A percentile compares a stretch with the other conserved stretches of the same genome.
These are phyloP conservation scores for Zonitis immaculata DNA, from an alignment of 2,888 invertebrate genomes.

Conservation along the genomic window DNA sequence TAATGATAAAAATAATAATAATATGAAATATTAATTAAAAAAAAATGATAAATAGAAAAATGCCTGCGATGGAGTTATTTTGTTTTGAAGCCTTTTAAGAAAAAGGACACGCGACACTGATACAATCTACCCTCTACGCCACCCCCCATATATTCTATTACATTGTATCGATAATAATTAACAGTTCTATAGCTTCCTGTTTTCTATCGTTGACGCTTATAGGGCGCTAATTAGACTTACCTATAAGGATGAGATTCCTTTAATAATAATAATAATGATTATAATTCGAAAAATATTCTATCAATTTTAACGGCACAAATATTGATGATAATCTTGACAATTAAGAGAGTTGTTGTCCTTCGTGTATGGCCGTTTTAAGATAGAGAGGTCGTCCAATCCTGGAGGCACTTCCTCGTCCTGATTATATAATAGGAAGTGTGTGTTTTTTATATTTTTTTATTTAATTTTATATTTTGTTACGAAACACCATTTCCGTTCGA, in stretches of 20 bases:
- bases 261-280: too few relatives aligned
- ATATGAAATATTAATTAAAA: too few relatives aligned
- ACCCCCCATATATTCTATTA: conserved; percentile 12
- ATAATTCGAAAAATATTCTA: too few relatives aligned
- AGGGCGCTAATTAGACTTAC: background rate
- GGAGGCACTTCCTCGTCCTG: background rate
- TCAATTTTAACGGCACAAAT: too few relatives aligned
- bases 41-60: background rate
- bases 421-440: conserved; percentile 1
- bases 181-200: conserved; percentile 18
- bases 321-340: background rate
- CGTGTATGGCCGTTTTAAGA: background rate
- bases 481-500: conserved; percentile 13
- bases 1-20: background rate
- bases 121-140: conserved; percentile 11
- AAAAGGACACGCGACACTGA: conserved; percentile 17
- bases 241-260: background rate
- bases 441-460: too few relatives aligned
- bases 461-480: too few relatives aligned
- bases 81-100: conserved; percentile 10
- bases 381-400: conserved; percentile 1
- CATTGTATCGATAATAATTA: conserved; percentile 18
- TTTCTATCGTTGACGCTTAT: conserved; percentile 2
- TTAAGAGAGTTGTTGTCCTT: background rate
- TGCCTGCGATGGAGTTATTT: background rate